Conservation (phyloP, 2,888 invertebrate genomes). For the Achlya flavicornis region DNA sequence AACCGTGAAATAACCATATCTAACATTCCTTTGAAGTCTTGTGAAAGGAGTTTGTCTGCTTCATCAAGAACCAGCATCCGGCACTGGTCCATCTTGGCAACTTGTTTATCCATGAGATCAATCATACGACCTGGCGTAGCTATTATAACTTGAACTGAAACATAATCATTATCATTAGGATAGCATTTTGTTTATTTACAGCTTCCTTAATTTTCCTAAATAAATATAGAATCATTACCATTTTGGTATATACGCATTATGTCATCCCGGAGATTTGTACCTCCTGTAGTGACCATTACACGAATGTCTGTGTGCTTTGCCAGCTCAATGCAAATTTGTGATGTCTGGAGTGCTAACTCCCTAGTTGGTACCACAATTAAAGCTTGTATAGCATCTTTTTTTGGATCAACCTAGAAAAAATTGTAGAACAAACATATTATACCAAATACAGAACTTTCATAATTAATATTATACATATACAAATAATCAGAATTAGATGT, state of each 20-base stretch:
- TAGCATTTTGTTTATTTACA: not conserved
- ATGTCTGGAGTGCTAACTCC: slow-evolving; percentile 99
- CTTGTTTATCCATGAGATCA: slow-evolving; percentile 99
- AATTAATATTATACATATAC: slow-evolving; percentile 6
- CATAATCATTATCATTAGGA: slow-evolving; percentile 17
- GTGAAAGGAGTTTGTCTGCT: slow-evolving; percentile 99
- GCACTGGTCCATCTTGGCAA: slow-evolving; percentile 97
- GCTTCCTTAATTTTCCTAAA: not conserved
- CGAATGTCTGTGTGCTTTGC: slow-evolving; percentile 98
- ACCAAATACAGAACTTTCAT: slow-evolving; percentile 12
- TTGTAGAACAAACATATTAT: slow-evolving; percentile 17
- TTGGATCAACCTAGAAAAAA: slow-evolving; percentile 87
- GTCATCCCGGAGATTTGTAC: slow-evolving; percentile 98
- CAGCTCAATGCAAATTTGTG: slow-evolving; percentile 99
- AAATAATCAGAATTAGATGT: slow-evolving; percentile 51
- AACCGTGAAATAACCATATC: slow-evolving; percentile 94
- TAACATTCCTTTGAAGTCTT: slow-evolving; percentile 99
- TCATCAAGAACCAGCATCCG: slow-evolving; percentile 98
- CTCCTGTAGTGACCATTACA: slow-evolving; percentile 99
- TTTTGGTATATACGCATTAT: slow-evolving; percentile 99
- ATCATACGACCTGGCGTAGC: slow-evolving; percentile 99
- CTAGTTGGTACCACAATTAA: slow-evolving; percentile 99
- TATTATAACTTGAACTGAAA: slow-evolving; percentile 97
- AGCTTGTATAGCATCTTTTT: slow-evolving; percentile 97
- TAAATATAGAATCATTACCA: slow-evolving; percentile 84